A percentile compares a stretch with the other conserved stretches of the same genome.
phyloP scores from a whole-genome alignment of 2,888 invertebrate species.

The Protodeltote pygarga region DNA sequence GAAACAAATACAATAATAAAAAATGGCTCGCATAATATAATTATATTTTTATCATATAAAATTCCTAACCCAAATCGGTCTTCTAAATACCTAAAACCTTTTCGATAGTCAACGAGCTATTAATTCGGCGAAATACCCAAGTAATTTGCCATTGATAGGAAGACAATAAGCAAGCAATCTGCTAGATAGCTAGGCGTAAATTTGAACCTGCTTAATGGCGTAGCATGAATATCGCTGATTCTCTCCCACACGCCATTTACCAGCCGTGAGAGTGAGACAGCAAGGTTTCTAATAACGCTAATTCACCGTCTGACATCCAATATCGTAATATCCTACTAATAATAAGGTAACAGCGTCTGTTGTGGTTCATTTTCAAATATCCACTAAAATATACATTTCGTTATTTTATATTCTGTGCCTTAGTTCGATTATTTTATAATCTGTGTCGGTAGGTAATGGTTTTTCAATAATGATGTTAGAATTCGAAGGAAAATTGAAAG shows the following conservation, averaged over 20 bases:
- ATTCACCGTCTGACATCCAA: conserved; percentile 37
- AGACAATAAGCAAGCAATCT: conserved; percentile 52
- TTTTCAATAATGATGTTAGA: conserved; percentile 20
- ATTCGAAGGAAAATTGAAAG: conserved; percentile 7
- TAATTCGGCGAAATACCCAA: conserved; percentile 26
- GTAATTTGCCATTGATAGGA: conserved; percentile 51
- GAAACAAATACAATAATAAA: too few species aligned
- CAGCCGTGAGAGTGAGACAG: conserved; percentile 7
- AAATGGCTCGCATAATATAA: too few species aligned
- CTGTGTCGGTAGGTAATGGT: conserved; percentile 12
- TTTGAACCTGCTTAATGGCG: conserved; percentile 38
- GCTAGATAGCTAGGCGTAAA: conserved; percentile 46
- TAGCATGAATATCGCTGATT: conserved; percentile 13
- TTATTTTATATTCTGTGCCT: conserved; percentile 1
- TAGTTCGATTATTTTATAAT: conserved; percentile 25
- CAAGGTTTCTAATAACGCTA: conserved; percentile 37
- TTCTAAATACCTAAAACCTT: conserved; percentile 17
- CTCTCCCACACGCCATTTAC: conserved; percentile 17
- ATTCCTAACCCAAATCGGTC: background rate
- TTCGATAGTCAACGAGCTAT: conserved; percentile 36
- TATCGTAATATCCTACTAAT: conserved; percentile 31
- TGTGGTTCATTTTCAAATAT: conserved; percentile 25
- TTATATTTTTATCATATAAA: too few species aligned
- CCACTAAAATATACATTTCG: conserved; percentile 9
- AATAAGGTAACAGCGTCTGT: conserved; percentile 22